Percentiles rank a stretch among this genome's conserved stretches.
These are phyloP conservation scores for Ctena decussata DNA, from an alignment of 2,888 invertebrate genomes.

Conservation along the genomic window DNA sequence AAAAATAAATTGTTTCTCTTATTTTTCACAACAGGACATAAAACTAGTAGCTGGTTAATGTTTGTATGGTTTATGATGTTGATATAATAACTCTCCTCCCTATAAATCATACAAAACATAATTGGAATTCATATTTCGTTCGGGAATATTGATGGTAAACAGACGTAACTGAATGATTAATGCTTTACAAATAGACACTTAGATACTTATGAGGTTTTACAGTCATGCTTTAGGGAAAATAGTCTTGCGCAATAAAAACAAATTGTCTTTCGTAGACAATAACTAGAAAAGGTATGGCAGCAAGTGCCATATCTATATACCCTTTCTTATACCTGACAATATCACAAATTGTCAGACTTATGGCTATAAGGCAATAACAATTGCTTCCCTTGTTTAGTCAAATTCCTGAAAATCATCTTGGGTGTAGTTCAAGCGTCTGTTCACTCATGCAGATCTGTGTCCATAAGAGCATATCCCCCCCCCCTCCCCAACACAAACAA, in stretches of 20 bases:
- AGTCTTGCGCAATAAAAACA: neutral
- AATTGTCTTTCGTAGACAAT: no score
- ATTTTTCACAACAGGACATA: neutral
- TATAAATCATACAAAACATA: conserved; percentile 1
- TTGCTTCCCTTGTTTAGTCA: no score
- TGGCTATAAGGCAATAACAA: no score
- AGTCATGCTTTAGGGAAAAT: neutral
- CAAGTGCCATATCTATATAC: no score
- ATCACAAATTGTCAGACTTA: no score
- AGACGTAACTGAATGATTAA: conserved; percentile 3
- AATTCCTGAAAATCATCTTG: no score
- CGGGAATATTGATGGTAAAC: neutral
- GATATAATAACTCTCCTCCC: neutral
- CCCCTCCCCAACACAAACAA: no score
- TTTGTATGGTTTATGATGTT: neutral
- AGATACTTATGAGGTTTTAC: neutral
- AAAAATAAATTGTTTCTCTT: neutral
- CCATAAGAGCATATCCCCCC: no score
- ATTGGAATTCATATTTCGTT: conserved; percentile 4
- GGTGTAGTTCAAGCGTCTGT: no score
- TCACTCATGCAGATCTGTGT: no score
- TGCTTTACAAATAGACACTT: neutral
- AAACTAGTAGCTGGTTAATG: neutral
- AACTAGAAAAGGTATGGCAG: no score
- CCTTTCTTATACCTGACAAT: no score